phyloP scores from a whole-genome alignment of 2,113 vertebrate species.

The Gnathonemus longibarbis region DNA sequence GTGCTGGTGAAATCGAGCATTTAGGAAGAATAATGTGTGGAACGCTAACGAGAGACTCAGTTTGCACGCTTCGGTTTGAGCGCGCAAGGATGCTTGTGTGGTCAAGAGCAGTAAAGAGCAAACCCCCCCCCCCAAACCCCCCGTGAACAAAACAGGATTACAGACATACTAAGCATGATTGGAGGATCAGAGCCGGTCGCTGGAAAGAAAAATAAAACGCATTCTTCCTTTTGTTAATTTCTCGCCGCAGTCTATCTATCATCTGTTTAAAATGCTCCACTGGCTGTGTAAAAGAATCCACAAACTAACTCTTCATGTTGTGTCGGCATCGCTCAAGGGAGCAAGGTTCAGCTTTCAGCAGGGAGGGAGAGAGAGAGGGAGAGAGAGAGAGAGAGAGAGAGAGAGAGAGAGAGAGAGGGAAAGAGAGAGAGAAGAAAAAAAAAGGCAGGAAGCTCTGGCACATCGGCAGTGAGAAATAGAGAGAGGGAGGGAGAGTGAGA shows the following conservation, averaged over 20 bases:
- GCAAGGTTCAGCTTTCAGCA: conserved; percentile 35
- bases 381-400: background rate
- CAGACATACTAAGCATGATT: conserved; percentile 4
- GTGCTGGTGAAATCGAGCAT: background rate
- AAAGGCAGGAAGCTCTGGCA: conserved; percentile 30
- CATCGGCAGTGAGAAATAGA: conserved; percentile 19
- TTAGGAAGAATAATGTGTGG: background rate
- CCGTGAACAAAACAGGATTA: conserved; percentile 7
- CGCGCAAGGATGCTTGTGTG: background rate
- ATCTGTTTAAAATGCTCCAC: conserved; percentile 22
- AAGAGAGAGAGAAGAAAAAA: conserved; percentile 20
- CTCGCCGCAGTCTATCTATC: conserved; percentile 15
- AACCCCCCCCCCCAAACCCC: background rate
- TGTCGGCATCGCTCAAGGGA: conserved; percentile 22
- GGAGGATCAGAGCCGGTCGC: background rate
- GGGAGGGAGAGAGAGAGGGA: conserved; percentile 4
- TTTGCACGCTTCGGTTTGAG: background rate
- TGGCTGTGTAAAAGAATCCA: conserved; percentile 17
- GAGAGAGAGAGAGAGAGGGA: background rate
- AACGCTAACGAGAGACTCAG: background rate
- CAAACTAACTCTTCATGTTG: conserved; percentile 23
- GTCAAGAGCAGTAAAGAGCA: background rate
- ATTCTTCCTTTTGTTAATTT: background rate
- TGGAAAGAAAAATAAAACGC: conserved; percentile 1
- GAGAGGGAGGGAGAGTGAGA: conserved; percentile 2